phyloP scores from a whole-genome alignment of 2,113 vertebrate genomes.

The Alaudala cheleensis region DNA sequence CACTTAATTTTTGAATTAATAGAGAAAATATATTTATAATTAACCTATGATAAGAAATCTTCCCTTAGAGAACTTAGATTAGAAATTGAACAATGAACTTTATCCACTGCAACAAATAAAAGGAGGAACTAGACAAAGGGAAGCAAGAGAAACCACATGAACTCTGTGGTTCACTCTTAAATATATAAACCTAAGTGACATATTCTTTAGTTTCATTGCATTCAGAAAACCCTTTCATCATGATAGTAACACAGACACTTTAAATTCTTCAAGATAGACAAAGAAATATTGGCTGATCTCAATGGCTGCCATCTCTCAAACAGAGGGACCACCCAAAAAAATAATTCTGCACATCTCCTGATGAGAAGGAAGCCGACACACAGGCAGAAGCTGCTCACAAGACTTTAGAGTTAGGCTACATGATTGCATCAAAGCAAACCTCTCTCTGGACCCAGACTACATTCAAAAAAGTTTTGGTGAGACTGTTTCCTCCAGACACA shows the following conservation, averaged over 20 bases:
- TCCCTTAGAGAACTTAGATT: neutral
- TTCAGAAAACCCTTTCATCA: neutral
- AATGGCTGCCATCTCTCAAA: neutral
- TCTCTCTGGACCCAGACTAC: neutral
- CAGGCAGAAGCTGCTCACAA: neutral
- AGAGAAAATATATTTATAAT: neutral
- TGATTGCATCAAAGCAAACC: neutral
- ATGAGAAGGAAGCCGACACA: accelerated
- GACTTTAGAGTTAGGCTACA: neutral
- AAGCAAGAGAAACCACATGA: neutral
- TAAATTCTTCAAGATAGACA: neutral
- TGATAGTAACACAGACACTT: neutral
- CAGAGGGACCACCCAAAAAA: neutral
- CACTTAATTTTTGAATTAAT: neutral
- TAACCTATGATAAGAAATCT: neutral
- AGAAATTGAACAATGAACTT: neutral
- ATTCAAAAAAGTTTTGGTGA: neutral
- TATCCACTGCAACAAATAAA: neutral
- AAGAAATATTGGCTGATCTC: neutral
- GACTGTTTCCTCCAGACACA: neutral
- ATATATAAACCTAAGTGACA: neutral
- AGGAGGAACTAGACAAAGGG: neutral
- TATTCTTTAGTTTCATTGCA: neutral
- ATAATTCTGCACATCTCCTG: neutral
- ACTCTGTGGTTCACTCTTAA: neutral